Base-by-base conservation (phyloP, 1,140 invertebrate species). In the Sipha flava region DNA sequence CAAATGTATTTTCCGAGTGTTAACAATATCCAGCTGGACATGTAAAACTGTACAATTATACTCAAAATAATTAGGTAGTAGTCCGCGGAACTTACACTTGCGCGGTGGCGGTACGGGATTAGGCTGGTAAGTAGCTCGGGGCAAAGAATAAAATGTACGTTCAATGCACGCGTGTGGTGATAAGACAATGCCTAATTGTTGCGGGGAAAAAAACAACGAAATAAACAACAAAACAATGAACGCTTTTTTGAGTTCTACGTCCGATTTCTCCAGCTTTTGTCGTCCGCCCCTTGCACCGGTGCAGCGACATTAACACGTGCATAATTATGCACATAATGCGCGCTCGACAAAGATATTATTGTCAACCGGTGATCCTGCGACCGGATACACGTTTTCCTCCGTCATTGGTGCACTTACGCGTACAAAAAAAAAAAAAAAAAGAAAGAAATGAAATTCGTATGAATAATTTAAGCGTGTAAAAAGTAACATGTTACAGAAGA, bases 181-280 rank as follows among this genome's bases (percentile, higher is more conserved):
- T 34, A 21, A 34, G 31, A 64, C 62, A 64, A 64, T 64, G 21
- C 31, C 62, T 64, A 64, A 64, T 64, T 64, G 34, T 64, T 40
- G 21, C n/a, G 14, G 34, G 40, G 18, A 34, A 40, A 64, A 64
- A 31, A 64, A 64, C n/a, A 21, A 1, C n/a, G 34, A 14, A 64
- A n/a, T n/a, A n/a, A n/a, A n/a, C n/a, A n/a, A n/a, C n/a, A n/a
- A 64, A 64, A 64, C 62, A 64, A 64, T 21, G 62, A 64, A 40
- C 62, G 62, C 40, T 64, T 34, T 64, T 40, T 64, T 18, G 21
- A 34, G 34, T 18, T 21, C 40, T 34, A 34, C 62, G 21, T 40
- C 34, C 34, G 62, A 64, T 40, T 21, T 64, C 34, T 40, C 34
- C 21, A 34, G 31, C 62, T 40, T 40, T 64, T 64, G 62, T 64